These are phyloP conservation scores for Petrophora chlorosata DNA, from an alignment of 2,888 invertebrate species.

Conservation along the genomic window DNA sequence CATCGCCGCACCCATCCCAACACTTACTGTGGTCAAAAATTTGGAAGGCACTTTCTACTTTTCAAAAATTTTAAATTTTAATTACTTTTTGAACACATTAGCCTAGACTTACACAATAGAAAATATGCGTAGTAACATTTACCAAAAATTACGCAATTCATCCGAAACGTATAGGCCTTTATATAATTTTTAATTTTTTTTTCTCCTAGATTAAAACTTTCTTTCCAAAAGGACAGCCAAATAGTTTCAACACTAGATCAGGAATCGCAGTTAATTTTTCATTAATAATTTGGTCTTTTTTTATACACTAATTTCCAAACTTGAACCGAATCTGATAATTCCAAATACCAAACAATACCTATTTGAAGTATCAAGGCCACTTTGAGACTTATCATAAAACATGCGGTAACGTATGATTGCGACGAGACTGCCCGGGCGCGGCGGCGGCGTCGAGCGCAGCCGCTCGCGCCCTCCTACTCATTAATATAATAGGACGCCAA, in stretches of 20 bases:
- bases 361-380: slow-evolving; percentile 83
- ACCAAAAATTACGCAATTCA: slow-evolving; percentile 81
- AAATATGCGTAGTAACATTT: slow-evolving; percentile 84
- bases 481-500: slow-evolving; percentile 64
- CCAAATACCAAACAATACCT: slow-evolving; percentile 78
- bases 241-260: slow-evolving; percentile 78
- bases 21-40: slow-evolving; percentile 85
- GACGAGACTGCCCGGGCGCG: slow-evolving; percentile 60
- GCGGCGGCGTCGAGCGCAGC: slow-evolving; percentile 8
- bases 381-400: slow-evolving; percentile 79
- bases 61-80: slow-evolving; percentile 81
- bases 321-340: slow-evolving; percentile 77
- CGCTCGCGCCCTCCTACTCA: slow-evolving; percentile 45
- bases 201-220: slow-evolving; percentile 71
- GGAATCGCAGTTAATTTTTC: slow-evolving; percentile 72
- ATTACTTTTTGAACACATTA: slow-evolving; percentile 89
- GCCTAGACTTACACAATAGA: slow-evolving; percentile 86
- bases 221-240: slow-evolving; percentile 82
- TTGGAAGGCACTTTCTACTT: slow-evolving; percentile 94
- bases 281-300: slow-evolving; percentile 79
- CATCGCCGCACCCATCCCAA: slow-evolving; percentile 84
- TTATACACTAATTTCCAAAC: slow-evolving; percentile 80
- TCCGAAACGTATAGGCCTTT: slow-evolving; percentile 81
- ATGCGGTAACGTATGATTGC: slow-evolving; percentile 66
- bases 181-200: slow-evolving; percentile 68